phyloP scores from a whole-genome alignment of 2,797 vertebrate genomes.

The Nyctalus aviator region DNA sequence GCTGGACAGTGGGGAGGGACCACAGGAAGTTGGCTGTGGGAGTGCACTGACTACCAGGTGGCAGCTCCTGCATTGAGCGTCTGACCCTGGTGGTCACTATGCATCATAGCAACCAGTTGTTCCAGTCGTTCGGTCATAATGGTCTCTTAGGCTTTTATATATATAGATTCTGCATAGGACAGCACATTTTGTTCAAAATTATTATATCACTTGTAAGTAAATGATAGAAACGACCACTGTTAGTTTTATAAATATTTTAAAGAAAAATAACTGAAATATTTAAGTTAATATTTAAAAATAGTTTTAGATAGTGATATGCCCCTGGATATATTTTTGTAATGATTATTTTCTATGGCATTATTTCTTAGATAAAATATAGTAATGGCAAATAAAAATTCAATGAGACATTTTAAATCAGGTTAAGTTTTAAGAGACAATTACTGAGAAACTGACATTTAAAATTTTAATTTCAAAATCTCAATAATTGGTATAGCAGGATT shows the following conservation, averaged over 20 bases:
- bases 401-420: conserved; percentile 33
- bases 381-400: conserved; percentile 35
- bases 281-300: conserved; percentile 51
- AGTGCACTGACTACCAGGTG: no score
- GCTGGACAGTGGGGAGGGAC: no score
- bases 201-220: conserved; percentile 23
- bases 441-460: conserved; percentile 31
- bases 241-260: conserved; percentile 46
- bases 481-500: not conserved
- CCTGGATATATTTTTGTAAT: not conserved
- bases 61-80: no score
- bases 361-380: conserved; percentile 32
- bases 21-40: no score
- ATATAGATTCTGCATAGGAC: not conserved
- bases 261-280: conserved; percentile 36
- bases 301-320: conserved; percentile 2
- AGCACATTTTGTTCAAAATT: conserved; percentile 46
- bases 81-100: no score
- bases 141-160: no score
- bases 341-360: conserved; percentile 36
- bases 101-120: no score
- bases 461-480: conserved; percentile 60
- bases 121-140: no score
- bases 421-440: conserved; percentile 12
- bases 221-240: conserved; percentile 17